phyloP scores from a whole-genome alignment of 2,888 invertebrate genomes.

The Leistus spinibarbis region DNA sequence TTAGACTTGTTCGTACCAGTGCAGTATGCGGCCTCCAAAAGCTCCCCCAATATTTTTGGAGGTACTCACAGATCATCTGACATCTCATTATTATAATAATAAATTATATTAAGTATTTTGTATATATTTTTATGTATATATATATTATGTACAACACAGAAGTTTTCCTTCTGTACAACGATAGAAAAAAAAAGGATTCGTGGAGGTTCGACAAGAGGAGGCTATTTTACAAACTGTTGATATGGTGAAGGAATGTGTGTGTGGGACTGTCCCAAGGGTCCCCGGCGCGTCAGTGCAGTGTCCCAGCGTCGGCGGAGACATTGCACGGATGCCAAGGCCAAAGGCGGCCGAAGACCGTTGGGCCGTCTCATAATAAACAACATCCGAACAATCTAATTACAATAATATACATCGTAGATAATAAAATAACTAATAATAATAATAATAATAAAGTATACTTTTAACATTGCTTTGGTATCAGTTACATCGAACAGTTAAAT shows the following conservation, averaged over 20 bases:
- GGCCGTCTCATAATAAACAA: not conserved
- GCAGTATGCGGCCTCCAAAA: conserved; percentile 15
- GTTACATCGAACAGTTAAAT: conserved; percentile 58
- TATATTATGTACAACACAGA: conserved; percentile 26
- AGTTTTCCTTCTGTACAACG: not conserved
- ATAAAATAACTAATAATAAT: conserved; percentile 53
- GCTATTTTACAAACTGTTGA: conserved; percentile 10
- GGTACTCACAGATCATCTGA: conserved; percentile 36
- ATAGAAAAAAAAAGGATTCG: not conserved
- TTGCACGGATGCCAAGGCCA: not conserved
- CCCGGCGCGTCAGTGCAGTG: conserved; percentile 1
- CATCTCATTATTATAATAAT: conserved; percentile 12
- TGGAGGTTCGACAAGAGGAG: not conserved
- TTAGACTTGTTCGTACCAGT: not conserved
- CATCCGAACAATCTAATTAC: conserved; percentile 52
- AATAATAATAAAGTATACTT: conserved; percentile 51
- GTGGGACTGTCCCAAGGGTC: conserved; percentile 8
- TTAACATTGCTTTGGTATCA: conserved; percentile 61
- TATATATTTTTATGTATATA: conserved; percentile 27
- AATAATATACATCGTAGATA: conserved; percentile 48
- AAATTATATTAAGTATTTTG: conserved; percentile 25
- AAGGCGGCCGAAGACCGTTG: not conserved
- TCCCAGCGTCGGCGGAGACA: not conserved
- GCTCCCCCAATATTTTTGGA: conserved; percentile 19
- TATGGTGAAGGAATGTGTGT: conserved; percentile 33